A percentile compares a stretch with the other conserved stretches of the same genome.
These are phyloP conservation scores for Oryzaephilus surinamensis DNA, from an alignment of 1,140 invertebrate genomes.

Conservation along the genomic window DNA sequence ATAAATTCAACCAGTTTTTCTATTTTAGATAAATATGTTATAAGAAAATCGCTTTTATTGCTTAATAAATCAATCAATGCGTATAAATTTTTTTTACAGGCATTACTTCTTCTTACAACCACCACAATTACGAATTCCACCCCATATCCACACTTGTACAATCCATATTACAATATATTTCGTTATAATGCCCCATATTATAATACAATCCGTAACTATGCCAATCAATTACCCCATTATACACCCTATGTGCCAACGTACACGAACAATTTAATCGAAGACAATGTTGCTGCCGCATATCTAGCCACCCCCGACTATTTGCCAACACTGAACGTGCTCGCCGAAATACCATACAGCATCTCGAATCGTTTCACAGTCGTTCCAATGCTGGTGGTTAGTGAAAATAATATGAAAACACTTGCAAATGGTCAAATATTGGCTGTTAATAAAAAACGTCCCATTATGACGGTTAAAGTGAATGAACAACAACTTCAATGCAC, in stretches of 20 bases:
- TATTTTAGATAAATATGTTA: background rate
- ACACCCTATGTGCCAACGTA: slow-evolving; percentile 7
- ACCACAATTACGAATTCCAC: slow-evolving; percentile 2
- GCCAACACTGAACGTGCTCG: slow-evolving; percentile 24
- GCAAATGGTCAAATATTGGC: slow-evolving; percentile 20
- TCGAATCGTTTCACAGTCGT: slow-evolving; percentile 24
- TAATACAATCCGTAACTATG: slow-evolving; percentile 10
- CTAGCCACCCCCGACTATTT: slow-evolving; percentile 10
- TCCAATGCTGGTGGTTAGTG: slow-evolving; percentile 23
- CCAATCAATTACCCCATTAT: slow-evolving; percentile 6
- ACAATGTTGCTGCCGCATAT: slow-evolving; percentile 10
- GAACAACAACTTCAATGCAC: slow-evolving; percentile 22
- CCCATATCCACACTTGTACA: slow-evolving; percentile 16
- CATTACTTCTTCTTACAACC: background rate
- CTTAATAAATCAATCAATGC: too few species aligned
- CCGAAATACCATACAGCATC: slow-evolving; percentile 24
- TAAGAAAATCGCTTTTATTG: too few species aligned
- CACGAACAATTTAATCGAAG: slow-evolving; percentile 8
- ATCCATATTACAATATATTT: slow-evolving; percentile 13
- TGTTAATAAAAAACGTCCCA: slow-evolving; percentile 19
- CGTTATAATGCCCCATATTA: slow-evolving; percentile 11
- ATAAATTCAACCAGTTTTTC: background rate
- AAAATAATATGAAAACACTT: slow-evolving; percentile 23
- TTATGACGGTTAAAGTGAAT: slow-evolving; percentile 22
- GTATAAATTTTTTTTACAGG: slow-evolving; percentile 6